A percentile compares a stretch with the other conserved stretches of the same genome.
phyloP scores from a whole-genome alignment of 1,140 invertebrate genomes.

The Melitaea cinxia region DNA sequence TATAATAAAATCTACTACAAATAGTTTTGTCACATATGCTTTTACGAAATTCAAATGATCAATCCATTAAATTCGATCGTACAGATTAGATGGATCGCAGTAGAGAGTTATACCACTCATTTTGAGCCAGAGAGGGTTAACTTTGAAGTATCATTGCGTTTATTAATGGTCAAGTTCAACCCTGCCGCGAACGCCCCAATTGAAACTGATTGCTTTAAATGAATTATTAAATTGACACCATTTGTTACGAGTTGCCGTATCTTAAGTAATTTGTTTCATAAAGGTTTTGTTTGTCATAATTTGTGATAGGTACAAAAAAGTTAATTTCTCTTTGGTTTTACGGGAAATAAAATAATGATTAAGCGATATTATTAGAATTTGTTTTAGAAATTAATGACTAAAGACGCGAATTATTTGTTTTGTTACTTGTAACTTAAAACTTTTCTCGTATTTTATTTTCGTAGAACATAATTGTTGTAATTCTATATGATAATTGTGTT shows the following conservation, averaged over 20 bases:
- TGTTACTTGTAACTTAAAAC: no score
- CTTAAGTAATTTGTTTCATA: conserved; percentile 4
- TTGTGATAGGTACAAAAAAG: background rate
- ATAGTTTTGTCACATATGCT: background rate
- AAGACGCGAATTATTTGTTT: no score
- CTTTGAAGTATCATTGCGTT: conserved; percentile 80
- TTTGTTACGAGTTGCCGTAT: conserved; percentile 52
- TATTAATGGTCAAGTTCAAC: conserved; percentile 79
- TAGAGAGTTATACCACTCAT: conserved; percentile 67
- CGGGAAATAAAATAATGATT: no score
- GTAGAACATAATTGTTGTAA: no score
- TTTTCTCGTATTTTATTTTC: no score
- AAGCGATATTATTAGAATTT: no score
- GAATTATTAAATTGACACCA: conserved; percentile 73
- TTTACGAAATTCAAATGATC: background rate
- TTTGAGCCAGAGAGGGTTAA: conserved; percentile 67
- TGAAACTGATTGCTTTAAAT: conserved; percentile 70
- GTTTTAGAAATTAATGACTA: no score
- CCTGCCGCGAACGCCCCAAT: conserved; percentile 54
- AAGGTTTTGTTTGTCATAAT: background rate
- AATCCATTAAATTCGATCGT: conserved; percentile 19
- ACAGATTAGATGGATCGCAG: conserved; percentile 41
- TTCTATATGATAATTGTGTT: no score
- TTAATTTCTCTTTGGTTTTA: no score
- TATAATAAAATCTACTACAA: no score